Evolutionary conservation across 2,113 vertebrate genomes (phyloP), one percentile per base, ranked within the genome.

Genomic region (Hemiprocne comata): DNA sequence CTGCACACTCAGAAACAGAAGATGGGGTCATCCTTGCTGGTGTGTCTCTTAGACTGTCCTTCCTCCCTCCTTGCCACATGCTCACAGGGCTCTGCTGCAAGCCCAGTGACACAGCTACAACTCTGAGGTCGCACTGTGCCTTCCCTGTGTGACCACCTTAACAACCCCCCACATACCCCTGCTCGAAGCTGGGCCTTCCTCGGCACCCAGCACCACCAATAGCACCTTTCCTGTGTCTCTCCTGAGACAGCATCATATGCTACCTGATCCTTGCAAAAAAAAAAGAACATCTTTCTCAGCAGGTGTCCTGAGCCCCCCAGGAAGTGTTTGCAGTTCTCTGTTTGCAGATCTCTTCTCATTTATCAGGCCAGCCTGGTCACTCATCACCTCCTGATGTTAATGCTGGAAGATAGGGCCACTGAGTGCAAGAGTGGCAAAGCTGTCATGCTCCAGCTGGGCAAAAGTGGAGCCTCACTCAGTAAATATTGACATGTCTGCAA

Each of bases 401-500:
- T 95, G 94, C 87, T 95, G 81, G 66, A 77, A 92, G 90, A 87
- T 34, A 83, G 87, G 77, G 87, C 76, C 91, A 92, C 75, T 86
- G 93, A 94, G 92, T 96, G 93, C 96, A 92, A 87, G 66, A 97
- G 94, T 91, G 77, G 91, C 92, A 93, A 95, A 93, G 87, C 94
- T 83, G 95, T 96, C 85, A 97, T 54, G 85, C 77, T 96, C 81
- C 96, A 97, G 87, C 91, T 97, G 82, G 91, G 85, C 85, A 97
- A 75, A 95, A 95, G 94, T 94, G 92, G 95, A 87, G 94, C 83
- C 92, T 95, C 93, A 93, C 90, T 95, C 82, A 87, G 96, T 92
- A 97, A 97, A 97, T 96, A 97, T 95, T 97, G 95, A 97, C 97
- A 96, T 1, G 9, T 60, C 94, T 88, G 51, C 91, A 96, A 93